Conservation (phyloP, 1,140 invertebrate genomes). For the Brachionus sp. region DNA sequence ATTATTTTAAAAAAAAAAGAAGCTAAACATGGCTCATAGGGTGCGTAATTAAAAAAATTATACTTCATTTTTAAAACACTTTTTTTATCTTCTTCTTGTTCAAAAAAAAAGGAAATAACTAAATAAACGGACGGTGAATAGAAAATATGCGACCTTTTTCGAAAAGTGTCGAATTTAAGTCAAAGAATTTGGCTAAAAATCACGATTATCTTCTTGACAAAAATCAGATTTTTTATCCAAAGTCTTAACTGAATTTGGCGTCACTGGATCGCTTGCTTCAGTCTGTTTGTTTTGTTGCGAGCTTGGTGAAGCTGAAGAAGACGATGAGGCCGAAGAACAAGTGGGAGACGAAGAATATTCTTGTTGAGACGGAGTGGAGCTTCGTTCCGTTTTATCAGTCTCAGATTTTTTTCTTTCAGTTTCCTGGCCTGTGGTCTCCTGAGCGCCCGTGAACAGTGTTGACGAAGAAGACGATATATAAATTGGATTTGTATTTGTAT, state of each 20-base stretch:
- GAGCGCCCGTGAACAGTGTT: background rate
- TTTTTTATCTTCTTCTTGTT: background rate
- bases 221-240: background rate
- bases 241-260: background rate
- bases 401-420: background rate
- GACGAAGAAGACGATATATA: slow-evolving; percentile 8
- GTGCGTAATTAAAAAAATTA: background rate
- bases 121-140: slow-evolving; percentile 31
- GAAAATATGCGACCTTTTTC: background rate
- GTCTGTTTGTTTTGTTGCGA: background rate
- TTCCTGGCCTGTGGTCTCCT: background rate
- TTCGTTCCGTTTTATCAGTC: slow-evolving; percentile 1
- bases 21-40: background rate
- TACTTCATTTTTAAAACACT: background rate
- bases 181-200: background rate
- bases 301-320: slow-evolving; percentile 9
- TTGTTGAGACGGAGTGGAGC: background rate
- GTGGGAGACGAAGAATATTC: slow-evolving; percentile 13
- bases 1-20: background rate
- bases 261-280: background rate
- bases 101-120: background rate
- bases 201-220: slow-evolving; percentile 3
- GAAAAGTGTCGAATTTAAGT: background rate
- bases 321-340: background rate
- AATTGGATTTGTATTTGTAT: background rate